Percentiles rank a stretch among this genome's conserved stretches.
Evolutionary conservation across 1,140 invertebrate species (phyloP).

Genomic region (Macrotrachela quadricornifera): DNA sequence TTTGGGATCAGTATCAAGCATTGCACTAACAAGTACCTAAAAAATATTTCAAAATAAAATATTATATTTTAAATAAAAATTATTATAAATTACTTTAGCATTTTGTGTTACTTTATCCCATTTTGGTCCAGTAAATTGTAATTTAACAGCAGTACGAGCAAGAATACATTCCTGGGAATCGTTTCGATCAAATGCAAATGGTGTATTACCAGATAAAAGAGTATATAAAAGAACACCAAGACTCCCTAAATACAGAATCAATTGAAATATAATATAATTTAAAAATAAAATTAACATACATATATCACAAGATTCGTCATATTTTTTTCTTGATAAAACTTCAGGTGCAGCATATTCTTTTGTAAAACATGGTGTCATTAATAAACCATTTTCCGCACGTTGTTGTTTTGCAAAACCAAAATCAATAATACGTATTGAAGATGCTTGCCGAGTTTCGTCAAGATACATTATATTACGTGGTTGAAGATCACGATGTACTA

Average conservation of each 20-base stretch:
- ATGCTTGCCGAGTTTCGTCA: slow-evolving; percentile 48
- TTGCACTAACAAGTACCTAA: slow-evolving; percentile 55
- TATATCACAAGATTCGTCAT: slow-evolving; percentile 92
- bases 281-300: slow-evolving; percentile 22
- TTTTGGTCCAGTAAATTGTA: slow-evolving; percentile 51
- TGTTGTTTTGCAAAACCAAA: slow-evolving; percentile 95
- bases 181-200: slow-evolving; percentile 69
- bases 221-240: slow-evolving; percentile 85
- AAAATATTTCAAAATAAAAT: too few relatives aligned
- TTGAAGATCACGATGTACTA: slow-evolving; percentile 77
- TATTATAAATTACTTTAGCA: slow-evolving; percentile 43
- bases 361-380: slow-evolving; percentile 98
- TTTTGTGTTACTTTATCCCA: slow-evolving; percentile 52
- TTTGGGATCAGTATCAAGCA: slow-evolving; percentile 77
- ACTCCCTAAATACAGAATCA: slow-evolving; percentile 50
- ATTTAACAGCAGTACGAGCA: slow-evolving; percentile 56
- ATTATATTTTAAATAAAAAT: slow-evolving; percentile 11
- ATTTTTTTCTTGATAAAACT: slow-evolving; percentile 84
- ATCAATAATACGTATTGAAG: slow-evolving; percentile 65
- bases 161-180: slow-evolving; percentile 78
- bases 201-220: slow-evolving; percentile 82
- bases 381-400: slow-evolving; percentile 72
- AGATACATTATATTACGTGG: slow-evolving; percentile 90
- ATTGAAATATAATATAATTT: too few relatives aligned
- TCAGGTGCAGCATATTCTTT: slow-evolving; percentile 96